A percentile compares a stretch with the other conserved stretches of the same genome.
phyloP scores from a whole-genome alignment of 1,140 invertebrate species.

The Stratiolaelaps scimitus region DNA sequence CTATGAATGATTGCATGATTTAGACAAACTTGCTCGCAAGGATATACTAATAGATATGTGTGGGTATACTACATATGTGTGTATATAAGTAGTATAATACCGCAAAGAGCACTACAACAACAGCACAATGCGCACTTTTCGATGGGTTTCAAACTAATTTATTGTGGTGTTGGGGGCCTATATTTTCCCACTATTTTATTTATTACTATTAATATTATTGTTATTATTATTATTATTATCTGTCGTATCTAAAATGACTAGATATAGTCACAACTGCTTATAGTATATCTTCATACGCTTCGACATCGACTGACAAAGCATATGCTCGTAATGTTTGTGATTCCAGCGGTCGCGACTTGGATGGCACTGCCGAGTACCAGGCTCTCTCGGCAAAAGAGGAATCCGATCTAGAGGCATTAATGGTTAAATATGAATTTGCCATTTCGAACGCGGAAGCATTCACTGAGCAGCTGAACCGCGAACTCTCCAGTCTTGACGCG shows the following conservation, averaged over 20 bases:
- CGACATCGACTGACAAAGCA: neutral
- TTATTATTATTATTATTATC: conserved; percentile 29
- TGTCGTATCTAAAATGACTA: too few species aligned
- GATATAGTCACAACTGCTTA: neutral
- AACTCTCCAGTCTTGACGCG: conserved; percentile 67
- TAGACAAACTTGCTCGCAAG: neutral
- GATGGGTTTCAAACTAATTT: conserved; percentile 19
- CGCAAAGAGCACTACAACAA: too few species aligned
- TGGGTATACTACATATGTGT: neutral
- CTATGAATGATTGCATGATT: neutral
- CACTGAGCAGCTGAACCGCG: conserved; percentile 64
- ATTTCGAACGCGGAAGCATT: conserved; percentile 74
- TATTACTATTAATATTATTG: conserved; percentile 1
- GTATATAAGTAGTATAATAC: too few species aligned
- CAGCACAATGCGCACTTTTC: neutral
- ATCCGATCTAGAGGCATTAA: conserved; percentile 56
- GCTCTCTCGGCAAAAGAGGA: conserved; percentile 70
- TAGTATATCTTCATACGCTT: neutral
- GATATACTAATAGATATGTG: neutral
- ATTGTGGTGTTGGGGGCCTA: too few species aligned
- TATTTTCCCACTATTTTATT: too few species aligned
- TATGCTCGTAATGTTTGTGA: neutral
- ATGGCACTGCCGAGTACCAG: conserved; percentile 57
- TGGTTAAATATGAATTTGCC: conserved; percentile 60
- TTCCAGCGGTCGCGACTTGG: conserved; percentile 30